Evolutionary conservation across 1,140 invertebrate genomes (phyloP).

Genomic region (Lasaia peninsularis): DNA sequence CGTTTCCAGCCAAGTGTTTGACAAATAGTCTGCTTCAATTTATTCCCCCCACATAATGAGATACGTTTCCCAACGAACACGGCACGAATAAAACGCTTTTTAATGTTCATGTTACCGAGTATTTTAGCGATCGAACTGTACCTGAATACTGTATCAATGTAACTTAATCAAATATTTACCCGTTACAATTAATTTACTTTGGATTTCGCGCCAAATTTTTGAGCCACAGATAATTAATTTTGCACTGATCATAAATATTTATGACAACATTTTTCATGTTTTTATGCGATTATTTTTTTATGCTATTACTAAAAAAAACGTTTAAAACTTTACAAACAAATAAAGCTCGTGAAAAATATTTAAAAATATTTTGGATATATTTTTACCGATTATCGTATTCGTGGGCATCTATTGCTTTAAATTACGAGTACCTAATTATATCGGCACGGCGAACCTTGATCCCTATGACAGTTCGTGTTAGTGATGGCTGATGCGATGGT

Average conservation of each 20-base stretch:
- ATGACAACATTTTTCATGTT: neutral
- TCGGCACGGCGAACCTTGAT: no score
- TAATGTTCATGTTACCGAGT: slow-evolving; percentile 51
- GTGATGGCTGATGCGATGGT: no score
- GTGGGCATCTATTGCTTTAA: no score
- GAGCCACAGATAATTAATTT: neutral
- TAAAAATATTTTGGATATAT: no score
- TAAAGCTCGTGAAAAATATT: no score
- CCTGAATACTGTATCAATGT: slow-evolving; percentile 30
- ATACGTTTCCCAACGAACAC: slow-evolving; percentile 57
- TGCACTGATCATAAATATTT: neutral
- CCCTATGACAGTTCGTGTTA: no score
- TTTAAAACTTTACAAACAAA: neutral
- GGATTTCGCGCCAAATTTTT: slow-evolving; percentile 9
- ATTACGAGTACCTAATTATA: no score
- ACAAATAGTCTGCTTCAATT: slow-evolving; percentile 69
- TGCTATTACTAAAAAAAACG: neutral
- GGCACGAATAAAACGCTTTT: slow-evolving; percentile 50
- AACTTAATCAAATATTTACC: slow-evolving; percentile 17
- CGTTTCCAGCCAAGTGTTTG: slow-evolving; percentile 61
- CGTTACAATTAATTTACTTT: slow-evolving; percentile 4
- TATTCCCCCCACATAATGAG: slow-evolving; percentile 66
- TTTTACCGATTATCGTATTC: no score
- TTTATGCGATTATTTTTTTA: no score
- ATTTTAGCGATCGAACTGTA: slow-evolving; percentile 37